Evolutionary conservation across 2,113 vertebrate species (phyloP).

Genomic region (Muntiacus reevesi): DNA sequence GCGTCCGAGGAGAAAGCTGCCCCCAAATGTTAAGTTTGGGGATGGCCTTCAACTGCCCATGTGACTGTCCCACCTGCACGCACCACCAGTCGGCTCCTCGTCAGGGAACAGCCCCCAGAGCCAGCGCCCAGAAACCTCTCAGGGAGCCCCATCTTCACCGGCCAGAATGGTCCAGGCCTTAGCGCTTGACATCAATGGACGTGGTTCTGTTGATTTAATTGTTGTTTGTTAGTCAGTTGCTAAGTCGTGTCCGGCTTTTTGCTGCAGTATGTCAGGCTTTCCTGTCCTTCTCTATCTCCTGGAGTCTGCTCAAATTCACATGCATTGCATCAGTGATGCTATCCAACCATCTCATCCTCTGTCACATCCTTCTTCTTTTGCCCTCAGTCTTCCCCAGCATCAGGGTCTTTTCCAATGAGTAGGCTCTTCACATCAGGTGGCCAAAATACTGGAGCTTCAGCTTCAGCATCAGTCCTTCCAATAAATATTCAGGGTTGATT

Average conservation of each 20-base stretch:
- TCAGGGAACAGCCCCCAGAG: background rate
- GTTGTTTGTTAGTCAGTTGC: background rate
- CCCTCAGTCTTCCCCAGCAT: background rate
- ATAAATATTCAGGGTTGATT: background rate
- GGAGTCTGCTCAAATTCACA: background rate
- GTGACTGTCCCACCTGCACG: rapidly evolving
- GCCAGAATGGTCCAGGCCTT: background rate
- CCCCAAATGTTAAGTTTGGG: background rate
- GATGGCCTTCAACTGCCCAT: too few species aligned
- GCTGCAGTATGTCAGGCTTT: background rate
- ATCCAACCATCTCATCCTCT: background rate
- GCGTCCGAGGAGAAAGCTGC: rapidly evolving
- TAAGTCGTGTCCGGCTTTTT: background rate
- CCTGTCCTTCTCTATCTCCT: background rate
- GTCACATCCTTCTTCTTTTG: background rate
- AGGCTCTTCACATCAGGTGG: background rate
- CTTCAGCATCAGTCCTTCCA: background rate
- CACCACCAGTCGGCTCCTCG: rapidly evolving
- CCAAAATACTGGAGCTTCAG: background rate
- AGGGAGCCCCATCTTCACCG: rapidly evolving
- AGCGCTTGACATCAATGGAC: too few species aligned
- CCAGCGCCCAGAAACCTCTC: rapidly evolving
- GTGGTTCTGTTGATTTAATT: too few species aligned
- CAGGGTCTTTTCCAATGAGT: background rate
- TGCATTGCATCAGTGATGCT: background rate